These are phyloP conservation scores for Rhagoletis pomonella DNA, from an alignment of 1,140 invertebrate species.

Conservation along the genomic window DNA sequence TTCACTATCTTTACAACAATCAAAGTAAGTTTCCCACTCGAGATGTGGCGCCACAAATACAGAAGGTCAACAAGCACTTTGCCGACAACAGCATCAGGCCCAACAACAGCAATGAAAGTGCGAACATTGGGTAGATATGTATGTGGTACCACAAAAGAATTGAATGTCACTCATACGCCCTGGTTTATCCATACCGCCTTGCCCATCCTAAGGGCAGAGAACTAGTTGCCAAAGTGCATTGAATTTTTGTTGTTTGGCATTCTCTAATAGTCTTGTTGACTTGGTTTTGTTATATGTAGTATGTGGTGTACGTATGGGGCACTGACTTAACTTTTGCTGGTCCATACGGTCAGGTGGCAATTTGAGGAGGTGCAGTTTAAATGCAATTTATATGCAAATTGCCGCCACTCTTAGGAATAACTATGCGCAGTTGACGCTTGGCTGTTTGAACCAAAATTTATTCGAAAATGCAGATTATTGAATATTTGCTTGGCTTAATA, in stretches of 20 bases:
- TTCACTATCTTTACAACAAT: neutral
- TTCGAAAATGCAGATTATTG: conserved; percentile 36
- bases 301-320: conserved; percentile 9
- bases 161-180: neutral
- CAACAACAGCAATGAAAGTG: neutral
- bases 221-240: neutral
- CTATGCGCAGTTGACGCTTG: neutral
- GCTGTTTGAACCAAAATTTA: neutral
- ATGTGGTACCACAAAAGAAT: neutral
- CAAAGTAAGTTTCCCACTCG: neutral
- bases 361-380: conserved; percentile 42
- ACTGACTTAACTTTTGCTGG: neutral
- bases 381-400: conserved; percentile 53
- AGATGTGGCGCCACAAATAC: neutral
- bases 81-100: neutral
- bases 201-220: neutral
- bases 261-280: conserved; percentile 5
- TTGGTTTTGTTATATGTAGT: neutral
- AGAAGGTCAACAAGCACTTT: neutral
- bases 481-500: conserved; percentile 7
- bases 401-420: neutral
- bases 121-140: neutral
- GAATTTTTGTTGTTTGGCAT: neutral
- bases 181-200: neutral
- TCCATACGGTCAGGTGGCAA: conserved; percentile 20